Percentiles rank a stretch among this genome's conserved stretches.
phyloP scores from a whole-genome alignment of 1,140 invertebrate genomes.

The Bursaphelenchus mucronatus region DNA sequence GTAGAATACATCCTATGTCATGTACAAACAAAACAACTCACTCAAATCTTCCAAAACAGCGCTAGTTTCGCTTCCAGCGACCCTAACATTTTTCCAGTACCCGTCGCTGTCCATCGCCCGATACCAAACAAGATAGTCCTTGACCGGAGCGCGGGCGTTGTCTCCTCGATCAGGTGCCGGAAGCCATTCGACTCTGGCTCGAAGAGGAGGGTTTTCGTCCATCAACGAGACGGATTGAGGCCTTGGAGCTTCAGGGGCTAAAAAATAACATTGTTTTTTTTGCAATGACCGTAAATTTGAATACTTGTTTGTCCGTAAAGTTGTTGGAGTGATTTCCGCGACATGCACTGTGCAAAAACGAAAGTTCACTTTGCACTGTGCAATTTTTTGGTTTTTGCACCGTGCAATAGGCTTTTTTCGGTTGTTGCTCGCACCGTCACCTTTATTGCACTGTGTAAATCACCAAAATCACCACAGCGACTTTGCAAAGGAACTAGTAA shows the following conservation, averaged over 20 bases:
- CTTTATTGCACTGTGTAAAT: too few species aligned
- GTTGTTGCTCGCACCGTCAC: too few species aligned
- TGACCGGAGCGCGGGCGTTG: slow-evolving; percentile 25
- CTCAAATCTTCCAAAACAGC: slow-evolving; percentile 49
- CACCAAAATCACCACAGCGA: too few species aligned
- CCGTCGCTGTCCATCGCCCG: slow-evolving; percentile 34
- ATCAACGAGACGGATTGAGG: slow-evolving; percentile 51
- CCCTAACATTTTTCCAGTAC: slow-evolving; percentile 31
- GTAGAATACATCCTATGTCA: too few species aligned
- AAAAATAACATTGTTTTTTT: slow-evolving; percentile 18
- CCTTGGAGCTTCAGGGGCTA: slow-evolving; percentile 51
- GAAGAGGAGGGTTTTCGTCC: slow-evolving; percentile 46
- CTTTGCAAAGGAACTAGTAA: too few species aligned
- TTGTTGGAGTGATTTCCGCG: too few species aligned
- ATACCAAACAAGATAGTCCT: slow-evolving; percentile 51
- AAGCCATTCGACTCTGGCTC: slow-evolving; percentile 54
- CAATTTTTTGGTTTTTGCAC: too few species aligned
- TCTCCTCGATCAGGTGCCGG: slow-evolving; percentile 41
- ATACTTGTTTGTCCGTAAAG: too few species aligned
- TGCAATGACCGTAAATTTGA: too few species aligned
- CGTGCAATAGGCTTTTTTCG: too few species aligned
- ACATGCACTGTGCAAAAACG: too few species aligned
- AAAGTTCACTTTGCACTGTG: too few species aligned
- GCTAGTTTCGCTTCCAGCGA: slow-evolving; percentile 36
- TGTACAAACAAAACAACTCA: slow-evolving; percentile 29